Conservation (phyloP, 2,888 invertebrate genomes). For the Eupithecia vulgata region DNA sequence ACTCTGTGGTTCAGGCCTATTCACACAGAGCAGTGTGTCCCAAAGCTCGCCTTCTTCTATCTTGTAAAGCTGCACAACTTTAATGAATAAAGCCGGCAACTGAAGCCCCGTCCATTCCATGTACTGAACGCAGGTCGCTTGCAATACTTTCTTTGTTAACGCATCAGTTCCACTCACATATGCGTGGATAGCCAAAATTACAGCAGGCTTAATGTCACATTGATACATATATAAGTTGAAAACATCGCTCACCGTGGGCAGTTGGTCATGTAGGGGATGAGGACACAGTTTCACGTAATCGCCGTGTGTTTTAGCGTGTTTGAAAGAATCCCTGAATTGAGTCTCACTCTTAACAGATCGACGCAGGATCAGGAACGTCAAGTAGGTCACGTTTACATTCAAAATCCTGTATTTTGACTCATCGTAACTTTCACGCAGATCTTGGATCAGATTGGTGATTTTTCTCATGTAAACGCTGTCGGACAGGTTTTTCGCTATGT, state of each 20-base stretch:
- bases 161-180: conserved; percentile 29
- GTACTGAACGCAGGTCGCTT: conserved; percentile 33
- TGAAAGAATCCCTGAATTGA: conserved; percentile 20
- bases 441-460: conserved; percentile 26
- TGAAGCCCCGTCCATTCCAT: conserved; percentile 39
- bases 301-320: conserved; percentile 27
- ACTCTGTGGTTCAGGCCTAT: not conserved
- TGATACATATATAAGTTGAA: not conserved
- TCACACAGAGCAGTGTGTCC: conserved; percentile 18
- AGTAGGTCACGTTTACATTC: conserved; percentile 34
- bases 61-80: conserved; percentile 30
- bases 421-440: conserved; percentile 21
- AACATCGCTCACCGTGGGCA: conserved; percentile 11
- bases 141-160: conserved; percentile 29
- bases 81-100: conserved; percentile 34
- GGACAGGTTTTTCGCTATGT: conserved; percentile 18
- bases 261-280: conserved; percentile 24
- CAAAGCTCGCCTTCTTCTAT: conserved; percentile 31
- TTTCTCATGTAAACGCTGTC: conserved; percentile 30
- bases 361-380: conserved; percentile 33
- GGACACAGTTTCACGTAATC: conserved; percentile 36
- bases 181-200: conserved; percentile 26
- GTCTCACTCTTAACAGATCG: conserved; percentile 26
- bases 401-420: conserved; percentile 30
- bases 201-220: not conserved